Percentiles rank a stretch among this genome's conserved stretches.
Conservation (phyloP, 37 sponge, comb jelly and placozoan species). For the Mnemiopsis leidyi region DNA sequence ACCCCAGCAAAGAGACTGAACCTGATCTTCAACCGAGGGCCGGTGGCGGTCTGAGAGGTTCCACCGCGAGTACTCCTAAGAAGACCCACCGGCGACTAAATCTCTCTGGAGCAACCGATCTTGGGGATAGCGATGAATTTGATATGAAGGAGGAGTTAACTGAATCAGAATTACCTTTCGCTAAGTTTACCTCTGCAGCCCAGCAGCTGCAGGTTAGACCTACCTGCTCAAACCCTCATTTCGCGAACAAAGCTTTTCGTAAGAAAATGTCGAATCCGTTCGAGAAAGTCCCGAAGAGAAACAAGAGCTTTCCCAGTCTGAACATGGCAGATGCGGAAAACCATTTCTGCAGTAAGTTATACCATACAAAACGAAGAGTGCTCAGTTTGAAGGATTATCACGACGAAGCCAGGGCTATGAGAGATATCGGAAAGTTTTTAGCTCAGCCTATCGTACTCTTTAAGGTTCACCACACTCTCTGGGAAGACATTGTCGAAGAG, state of each 20-base stretch:
- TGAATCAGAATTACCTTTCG: not conserved
- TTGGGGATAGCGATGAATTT: not conserved
- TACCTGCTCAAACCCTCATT: not conserved
- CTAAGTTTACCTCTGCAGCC: not conserved
- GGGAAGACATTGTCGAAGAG: slow-evolving; percentile 64
- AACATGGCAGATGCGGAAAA: not conserved
- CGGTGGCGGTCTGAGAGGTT: not conserved
- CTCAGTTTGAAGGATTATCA: slow-evolving; percentile 55
- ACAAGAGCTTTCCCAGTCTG: slow-evolving; percentile 26
- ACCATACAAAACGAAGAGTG: slow-evolving; percentile 34
- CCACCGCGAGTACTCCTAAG: not conserved
- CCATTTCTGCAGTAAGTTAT: slow-evolving; percentile 34
- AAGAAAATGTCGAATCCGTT: not conserved
- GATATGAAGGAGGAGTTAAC: not conserved
- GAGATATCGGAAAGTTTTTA: slow-evolving; percentile 62
- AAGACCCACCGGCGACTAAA: not conserved
- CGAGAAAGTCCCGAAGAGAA: not conserved
- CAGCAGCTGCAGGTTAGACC: not conserved
- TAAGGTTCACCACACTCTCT: slow-evolving; percentile 61
- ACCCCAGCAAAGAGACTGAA: not conserved
- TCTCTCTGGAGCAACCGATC: not conserved
- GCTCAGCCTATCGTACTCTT: slow-evolving; percentile 48
- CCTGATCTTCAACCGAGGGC: not conserved
- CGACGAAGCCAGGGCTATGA: slow-evolving; percentile 64
- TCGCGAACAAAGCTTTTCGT: not conserved